phyloP scores from a whole-genome alignment of 92 coral and sea anemone species.

The Blastomussa wellsi region DNA sequence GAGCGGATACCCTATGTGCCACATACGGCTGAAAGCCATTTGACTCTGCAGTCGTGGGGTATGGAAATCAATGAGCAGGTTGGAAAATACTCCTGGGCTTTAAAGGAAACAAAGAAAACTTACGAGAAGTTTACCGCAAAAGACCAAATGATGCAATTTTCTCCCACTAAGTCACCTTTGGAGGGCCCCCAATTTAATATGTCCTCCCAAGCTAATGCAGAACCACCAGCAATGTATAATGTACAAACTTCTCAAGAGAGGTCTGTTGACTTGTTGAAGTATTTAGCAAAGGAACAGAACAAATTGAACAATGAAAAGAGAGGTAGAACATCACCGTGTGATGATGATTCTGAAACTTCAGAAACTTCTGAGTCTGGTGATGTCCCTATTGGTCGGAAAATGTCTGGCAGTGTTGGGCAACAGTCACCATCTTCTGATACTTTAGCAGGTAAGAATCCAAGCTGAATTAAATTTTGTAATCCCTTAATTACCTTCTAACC shows the following conservation, averaged over 20 bases:
- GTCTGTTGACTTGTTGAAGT: slow-evolving; percentile 39
- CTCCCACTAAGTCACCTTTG: not conserved
- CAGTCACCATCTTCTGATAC: slow-evolving; percentile 3
- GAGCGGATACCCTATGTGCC: slow-evolving; percentile 27
- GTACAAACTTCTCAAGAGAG: not conserved
- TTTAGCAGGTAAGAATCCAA: slow-evolving; percentile 6
- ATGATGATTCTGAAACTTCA: slow-evolving; percentile 30
- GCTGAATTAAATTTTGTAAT: slow-evolving; percentile 1
- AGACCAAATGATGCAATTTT: not conserved
- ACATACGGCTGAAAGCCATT: slow-evolving; percentile 11
- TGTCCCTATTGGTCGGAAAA: not conserved
- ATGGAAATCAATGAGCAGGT: not conserved
- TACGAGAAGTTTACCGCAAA: not conserved
- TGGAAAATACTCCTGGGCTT: slow-evolving; percentile 19
- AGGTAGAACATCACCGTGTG: slow-evolving; percentile 5
- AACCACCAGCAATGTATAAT: not conserved
- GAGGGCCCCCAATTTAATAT: not conserved
- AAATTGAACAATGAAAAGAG: not conserved
- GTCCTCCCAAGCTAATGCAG: slow-evolving; percentile 10
- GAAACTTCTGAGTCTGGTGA: slow-evolving; percentile 31
- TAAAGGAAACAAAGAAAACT: slow-evolving; percentile 21
- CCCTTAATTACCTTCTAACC: not conserved
- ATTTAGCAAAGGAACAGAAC: slow-evolving; percentile 30
- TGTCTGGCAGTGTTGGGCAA: not conserved
- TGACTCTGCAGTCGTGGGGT: slow-evolving; percentile 11